A percentile compares a stretch with the other conserved stretches of the same genome.
phyloP scores from a whole-genome alignment of 2,888 invertebrate genomes.

The Linnaemya vulpina region DNA sequence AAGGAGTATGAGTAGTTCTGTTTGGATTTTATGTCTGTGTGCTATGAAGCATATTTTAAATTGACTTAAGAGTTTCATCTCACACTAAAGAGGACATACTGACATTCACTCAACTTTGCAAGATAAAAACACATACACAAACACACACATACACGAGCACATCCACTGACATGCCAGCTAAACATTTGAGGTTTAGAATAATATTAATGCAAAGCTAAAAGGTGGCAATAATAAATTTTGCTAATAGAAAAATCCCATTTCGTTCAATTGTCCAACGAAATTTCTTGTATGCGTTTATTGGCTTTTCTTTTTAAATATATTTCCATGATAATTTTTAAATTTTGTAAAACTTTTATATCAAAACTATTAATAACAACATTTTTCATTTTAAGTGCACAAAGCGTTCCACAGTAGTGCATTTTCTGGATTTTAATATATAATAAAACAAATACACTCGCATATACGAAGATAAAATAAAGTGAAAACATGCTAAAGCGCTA shows the following conservation, averaged over 20 bases:
- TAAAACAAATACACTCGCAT: conserved; percentile 26
- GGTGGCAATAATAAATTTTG: background rate
- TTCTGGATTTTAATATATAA: conserved; percentile 39
- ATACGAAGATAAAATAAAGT: conserved; percentile 25
- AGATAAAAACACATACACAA: conserved; percentile 1
- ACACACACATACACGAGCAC: no score
- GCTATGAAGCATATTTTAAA: conserved; percentile 31
- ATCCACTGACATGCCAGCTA: background rate
- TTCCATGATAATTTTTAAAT: background rate
- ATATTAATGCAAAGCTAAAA: background rate
- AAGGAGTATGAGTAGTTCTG: background rate
- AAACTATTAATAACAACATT: background rate
- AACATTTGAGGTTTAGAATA: background rate
- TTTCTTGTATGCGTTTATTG: background rate
- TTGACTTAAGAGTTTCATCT: conserved; percentile 61
- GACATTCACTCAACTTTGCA: conserved; percentile 37
- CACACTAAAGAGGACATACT: conserved; percentile 42
- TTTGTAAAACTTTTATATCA: background rate
- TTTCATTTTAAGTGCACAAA: conserved; percentile 24
- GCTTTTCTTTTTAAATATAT: background rate
- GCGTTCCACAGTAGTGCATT: conserved; percentile 1
- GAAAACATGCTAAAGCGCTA: conserved; percentile 17
- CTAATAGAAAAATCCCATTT: background rate
- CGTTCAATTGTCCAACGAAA: background rate
- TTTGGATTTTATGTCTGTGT: background rate